A percentile compares a stretch with the other conserved stretches of the same genome.
Evolutionary conservation across 2,797 vertebrate genomes (phyloP).

Genomic region (Micrastur ruficollis): DNA sequence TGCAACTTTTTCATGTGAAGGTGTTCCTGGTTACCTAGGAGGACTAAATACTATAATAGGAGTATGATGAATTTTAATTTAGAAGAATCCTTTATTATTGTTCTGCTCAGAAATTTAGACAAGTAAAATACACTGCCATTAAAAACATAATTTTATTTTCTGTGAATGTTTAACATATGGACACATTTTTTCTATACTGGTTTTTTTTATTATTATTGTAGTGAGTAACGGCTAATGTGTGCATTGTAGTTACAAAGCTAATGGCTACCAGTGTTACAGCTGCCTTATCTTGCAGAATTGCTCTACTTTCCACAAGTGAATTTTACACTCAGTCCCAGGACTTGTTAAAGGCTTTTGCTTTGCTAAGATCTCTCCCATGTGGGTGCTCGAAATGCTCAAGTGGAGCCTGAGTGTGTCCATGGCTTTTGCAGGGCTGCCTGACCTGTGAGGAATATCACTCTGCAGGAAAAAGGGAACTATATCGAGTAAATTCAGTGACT

Average conservation of each 20-base stretch:
- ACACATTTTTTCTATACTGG: rapidly evolving
- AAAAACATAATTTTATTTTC: not conserved
- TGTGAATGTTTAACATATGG: not conserved
- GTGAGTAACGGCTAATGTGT: not conserved
- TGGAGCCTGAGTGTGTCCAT: not conserved
- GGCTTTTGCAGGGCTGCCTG: not conserved
- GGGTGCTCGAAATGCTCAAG: not conserved
- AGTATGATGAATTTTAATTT: not conserved
- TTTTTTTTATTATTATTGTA: not conserved
- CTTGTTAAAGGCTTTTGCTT: not conserved
- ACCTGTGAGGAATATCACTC: not conserved
- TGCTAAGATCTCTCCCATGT: not conserved
- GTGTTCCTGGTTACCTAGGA: not conserved
- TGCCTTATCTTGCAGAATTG: not conserved
- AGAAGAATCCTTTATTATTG: not conserved
- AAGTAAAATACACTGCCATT: not conserved
- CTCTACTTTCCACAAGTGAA: not conserved
- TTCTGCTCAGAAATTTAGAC: not conserved
- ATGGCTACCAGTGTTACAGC: not conserved
- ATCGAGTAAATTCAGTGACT: not conserved
- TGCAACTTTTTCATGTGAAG: not conserved
- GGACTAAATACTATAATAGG: not conserved
- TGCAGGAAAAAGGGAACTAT: not conserved
- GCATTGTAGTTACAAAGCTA: not conserved
- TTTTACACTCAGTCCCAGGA: not conserved